phyloP scores from a whole-genome alignment of 2,113 vertebrate genomes.

The Cichladusa arquata region DNA sequence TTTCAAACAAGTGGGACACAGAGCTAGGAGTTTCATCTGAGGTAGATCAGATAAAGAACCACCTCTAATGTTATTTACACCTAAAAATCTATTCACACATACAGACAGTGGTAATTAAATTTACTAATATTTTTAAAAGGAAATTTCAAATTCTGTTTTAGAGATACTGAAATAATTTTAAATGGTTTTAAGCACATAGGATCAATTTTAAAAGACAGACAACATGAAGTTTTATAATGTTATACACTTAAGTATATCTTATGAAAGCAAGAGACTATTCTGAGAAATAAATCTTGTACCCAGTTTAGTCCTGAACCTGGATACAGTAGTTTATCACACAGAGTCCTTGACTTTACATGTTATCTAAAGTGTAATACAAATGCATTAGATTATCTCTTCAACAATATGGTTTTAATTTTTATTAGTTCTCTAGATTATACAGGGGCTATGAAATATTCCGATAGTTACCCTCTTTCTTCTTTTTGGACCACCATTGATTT shows the following conservation, averaged over 20 bases:
- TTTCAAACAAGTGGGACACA: not conserved
- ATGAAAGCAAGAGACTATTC: not conserved
- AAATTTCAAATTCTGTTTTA: not conserved
- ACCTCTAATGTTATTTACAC: not conserved
- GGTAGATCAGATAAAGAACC: not conserved
- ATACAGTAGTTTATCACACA: not conserved
- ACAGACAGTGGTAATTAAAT: not conserved
- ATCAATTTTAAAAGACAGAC: not conserved
- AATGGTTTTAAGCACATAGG: not conserved
- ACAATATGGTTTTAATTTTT: not conserved
- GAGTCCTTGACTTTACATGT: not conserved
- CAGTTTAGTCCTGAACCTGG: not conserved
- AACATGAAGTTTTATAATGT: not conserved
- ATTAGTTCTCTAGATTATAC: not conserved
- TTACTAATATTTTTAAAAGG: not conserved
- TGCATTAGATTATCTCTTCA: not conserved
- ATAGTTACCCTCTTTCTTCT: constrained; percentile 90
- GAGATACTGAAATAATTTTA: not conserved
- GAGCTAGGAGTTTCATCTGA: not conserved
- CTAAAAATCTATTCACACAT: not conserved
- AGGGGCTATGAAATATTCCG: not conserved
- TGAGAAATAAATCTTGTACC: not conserved
- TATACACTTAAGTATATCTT: not conserved
- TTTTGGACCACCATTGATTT: constrained; percentile 86
- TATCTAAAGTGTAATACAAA: not conserved